Evolutionary conservation across 2,113 vertebrate genomes (phyloP).

Genomic region (Aegotheles bennettii): DNA sequence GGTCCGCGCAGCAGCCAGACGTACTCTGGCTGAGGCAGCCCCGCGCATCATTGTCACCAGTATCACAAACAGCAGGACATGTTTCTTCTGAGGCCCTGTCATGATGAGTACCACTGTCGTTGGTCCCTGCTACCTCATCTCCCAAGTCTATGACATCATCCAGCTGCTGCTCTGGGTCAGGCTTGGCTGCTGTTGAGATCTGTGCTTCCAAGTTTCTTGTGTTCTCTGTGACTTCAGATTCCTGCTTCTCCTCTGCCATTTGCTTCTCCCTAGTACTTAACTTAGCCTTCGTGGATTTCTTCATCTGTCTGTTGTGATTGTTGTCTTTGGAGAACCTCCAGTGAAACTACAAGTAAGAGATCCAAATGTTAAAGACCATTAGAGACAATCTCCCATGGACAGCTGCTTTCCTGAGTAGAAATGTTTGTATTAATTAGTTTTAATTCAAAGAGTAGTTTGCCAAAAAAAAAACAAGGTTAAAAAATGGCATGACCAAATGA

Average conservation of each 20-base stretch:
- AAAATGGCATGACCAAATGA: neutral
- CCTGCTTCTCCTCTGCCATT: slow-evolving; percentile 57
- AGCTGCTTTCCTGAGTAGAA: neutral
- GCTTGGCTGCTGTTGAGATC: neutral
- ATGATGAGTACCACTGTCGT: neutral
- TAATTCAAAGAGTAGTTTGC: neutral
- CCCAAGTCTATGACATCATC: slow-evolving; percentile 9
- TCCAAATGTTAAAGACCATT: neutral
- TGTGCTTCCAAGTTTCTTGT: slow-evolving; percentile 64
- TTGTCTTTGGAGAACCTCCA: slow-evolving; percentile 79
- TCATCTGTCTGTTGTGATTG: slow-evolving; percentile 55
- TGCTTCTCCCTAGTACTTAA: slow-evolving; percentile 37
- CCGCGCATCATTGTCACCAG: neutral
- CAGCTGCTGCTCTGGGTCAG: slow-evolving; percentile 9
- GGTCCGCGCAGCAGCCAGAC: neutral
- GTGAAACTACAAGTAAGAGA: slow-evolving; percentile 69
- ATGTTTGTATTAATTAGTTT: neutral
- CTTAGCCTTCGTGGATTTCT: slow-evolving; percentile 70
- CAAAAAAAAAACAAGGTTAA: neutral
- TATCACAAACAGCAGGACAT: neutral
- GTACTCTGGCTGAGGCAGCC: neutral
- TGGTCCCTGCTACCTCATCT: neutral
- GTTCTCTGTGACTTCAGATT: slow-evolving; percentile 48
- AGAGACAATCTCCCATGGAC: neutral
- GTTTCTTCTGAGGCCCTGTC: neutral